Base-by-base conservation (phyloP, 2,888 invertebrate genomes). In the Dascillus cervinus region DNA sequence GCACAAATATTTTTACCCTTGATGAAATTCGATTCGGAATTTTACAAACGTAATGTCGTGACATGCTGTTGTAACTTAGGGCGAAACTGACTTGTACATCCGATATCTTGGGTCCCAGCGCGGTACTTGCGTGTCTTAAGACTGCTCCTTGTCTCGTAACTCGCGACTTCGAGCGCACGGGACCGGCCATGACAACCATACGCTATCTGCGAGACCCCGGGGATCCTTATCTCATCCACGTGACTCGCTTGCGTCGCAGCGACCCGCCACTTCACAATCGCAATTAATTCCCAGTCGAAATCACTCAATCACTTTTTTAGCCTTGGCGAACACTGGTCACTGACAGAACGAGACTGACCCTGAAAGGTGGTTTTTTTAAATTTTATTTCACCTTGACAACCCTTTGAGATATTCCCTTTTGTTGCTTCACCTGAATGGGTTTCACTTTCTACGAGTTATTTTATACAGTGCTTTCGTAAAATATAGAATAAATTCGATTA, bases 361-460 rank as follows among this genome's bases (percentile, higher is more conserved):
- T 61, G 61, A 51, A 31, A 45, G 50, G 62, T 49, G 63, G 61
- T 62, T 62, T 62, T 55, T 46, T 29, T 22, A 21, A 24, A 32
- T 19, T 22, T 15, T 32, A n/a, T n/a, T 17, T 26, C 23, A 15
- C 13, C 21, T 27, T 22, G 23, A 33, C 24, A 19, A 13, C 29
- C 29, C 31, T 25, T 36, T 36, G 22, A 20, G 26, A 24, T 30
- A 26, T 26, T 34, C 35, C 29, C 32, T 39, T 24, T 20, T 32
- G 14, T 34, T 31, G 24, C 31, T n/a, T n/a, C n/a, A n/a, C n/a
- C n/a, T n/a, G n/a, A n/a, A 39, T n/a, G 44, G 44, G 38, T 55
- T 55, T 56, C 53, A 57, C 58, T 58, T 58, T 52, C 55, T 39
- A n/a, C n/a, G n/a, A n/a, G n/a, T n/a, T n/a, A n/a, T n/a, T n/a